These are phyloP conservation scores for Schlechtendalia chinensis DNA, from an alignment of 1,140 invertebrate species.

Conservation along the genomic window DNA sequence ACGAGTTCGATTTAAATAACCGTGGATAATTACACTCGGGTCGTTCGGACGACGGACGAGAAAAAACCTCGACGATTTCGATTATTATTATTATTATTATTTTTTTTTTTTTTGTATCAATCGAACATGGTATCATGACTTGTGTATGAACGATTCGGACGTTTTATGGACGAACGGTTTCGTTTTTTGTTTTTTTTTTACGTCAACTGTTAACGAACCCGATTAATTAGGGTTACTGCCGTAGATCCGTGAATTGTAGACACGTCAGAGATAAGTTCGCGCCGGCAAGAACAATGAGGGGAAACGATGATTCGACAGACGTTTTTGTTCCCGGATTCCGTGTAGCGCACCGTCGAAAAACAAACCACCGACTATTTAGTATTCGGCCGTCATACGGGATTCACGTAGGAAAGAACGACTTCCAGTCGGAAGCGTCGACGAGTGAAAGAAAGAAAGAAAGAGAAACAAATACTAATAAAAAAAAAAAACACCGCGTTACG, in stretches of 20 bases:
- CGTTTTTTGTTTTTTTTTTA: slow-evolving; percentile 8
- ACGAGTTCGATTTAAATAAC: slow-evolving; percentile 31
- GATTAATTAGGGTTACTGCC: slow-evolving; percentile 39
- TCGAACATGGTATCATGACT: neutral
- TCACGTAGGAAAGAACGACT: slow-evolving; percentile 10
- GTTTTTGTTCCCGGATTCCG: neutral
- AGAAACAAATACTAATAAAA: no score
- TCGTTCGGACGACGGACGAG: neutral
- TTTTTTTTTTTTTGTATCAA: neutral
- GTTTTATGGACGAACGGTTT: slow-evolving; percentile 32
- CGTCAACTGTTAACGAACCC: slow-evolving; percentile 15
- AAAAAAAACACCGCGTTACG: slow-evolving; percentile 6
- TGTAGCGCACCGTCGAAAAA: neutral
- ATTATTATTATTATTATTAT: no score
- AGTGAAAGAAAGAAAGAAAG: neutral
- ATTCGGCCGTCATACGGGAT: slow-evolving; percentile 9
- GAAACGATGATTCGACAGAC: slow-evolving; percentile 5
- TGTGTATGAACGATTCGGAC: slow-evolving; percentile 20
- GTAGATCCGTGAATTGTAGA: slow-evolving; percentile 21
- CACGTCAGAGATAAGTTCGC: neutral
- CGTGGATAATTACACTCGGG: slow-evolving; percentile 30
- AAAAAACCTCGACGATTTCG: neutral
- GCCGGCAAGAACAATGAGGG: slow-evolving; percentile 5
- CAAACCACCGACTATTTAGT: neutral
- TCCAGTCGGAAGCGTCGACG: slow-evolving; percentile 10